These are phyloP conservation scores for Atethmia centrago DNA, from an alignment of 2,888 invertebrate genomes.

Conservation along the genomic window DNA sequence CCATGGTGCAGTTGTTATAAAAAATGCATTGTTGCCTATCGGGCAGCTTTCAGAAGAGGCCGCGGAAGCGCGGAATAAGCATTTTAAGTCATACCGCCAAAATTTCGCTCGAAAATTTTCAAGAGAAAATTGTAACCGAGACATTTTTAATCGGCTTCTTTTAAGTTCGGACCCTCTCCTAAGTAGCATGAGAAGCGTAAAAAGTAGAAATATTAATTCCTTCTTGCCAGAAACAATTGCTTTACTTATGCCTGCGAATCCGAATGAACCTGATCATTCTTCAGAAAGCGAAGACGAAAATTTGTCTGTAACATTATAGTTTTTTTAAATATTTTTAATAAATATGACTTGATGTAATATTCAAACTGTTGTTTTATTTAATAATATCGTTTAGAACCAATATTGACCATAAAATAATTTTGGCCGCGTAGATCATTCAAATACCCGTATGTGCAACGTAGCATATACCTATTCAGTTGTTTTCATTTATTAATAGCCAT, in stretches of 20 bases:
- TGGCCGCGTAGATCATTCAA: too few relatives aligned
- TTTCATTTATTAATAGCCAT: too few relatives aligned
- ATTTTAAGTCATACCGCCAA: too few relatives aligned
- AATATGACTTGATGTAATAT: too few relatives aligned
- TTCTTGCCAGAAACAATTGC: slow-evolving; percentile 6
- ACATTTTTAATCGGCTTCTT: slow-evolving; percentile 4
- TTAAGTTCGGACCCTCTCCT: slow-evolving; percentile 4
- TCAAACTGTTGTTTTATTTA: too few relatives aligned
- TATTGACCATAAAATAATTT: too few relatives aligned
- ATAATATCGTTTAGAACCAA: too few relatives aligned
- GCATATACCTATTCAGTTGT: too few relatives aligned
- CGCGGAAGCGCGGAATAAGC: neutral
- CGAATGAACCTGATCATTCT: neutral
- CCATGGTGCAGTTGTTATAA: neutral
- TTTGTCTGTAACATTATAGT: too few relatives aligned
- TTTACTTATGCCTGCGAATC: slow-evolving; percentile 1
- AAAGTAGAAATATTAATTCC: neutral
- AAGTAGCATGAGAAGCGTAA: neutral
- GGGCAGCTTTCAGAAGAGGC: neutral
- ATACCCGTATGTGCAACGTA: too few relatives aligned
- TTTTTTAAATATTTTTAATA: too few relatives aligned
- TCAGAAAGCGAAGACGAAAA: neutral
- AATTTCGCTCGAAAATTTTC: too few relatives aligned
- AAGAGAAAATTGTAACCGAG: neutral
- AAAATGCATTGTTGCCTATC: neutral